Base-by-base conservation (phyloP, 2,888 invertebrate genomes). In the Volucella zonaria region DNA sequence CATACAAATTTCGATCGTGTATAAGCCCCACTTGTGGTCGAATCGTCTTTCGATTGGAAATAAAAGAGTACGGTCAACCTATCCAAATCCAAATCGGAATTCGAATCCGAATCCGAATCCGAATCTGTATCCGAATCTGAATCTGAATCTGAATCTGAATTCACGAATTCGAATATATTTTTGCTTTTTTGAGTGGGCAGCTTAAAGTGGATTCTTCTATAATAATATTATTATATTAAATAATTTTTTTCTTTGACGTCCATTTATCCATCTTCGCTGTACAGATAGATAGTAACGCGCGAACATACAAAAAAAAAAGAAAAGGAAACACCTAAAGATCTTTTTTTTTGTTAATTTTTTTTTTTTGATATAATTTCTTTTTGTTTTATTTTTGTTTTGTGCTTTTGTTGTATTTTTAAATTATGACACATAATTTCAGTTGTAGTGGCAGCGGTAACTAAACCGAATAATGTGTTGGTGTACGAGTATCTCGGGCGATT, bases 351-450 rank as follows among this genome's bases (percentile, higher is more conserved):
- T 70, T 82, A 82, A 82, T 70, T 77, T 82, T 82, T 74, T 70
- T 68, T 82, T 77, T 66, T 86, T 82, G 6, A 31, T 4, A 31
- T 31, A 31, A 31, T 31, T 31, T 23, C 23, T 40, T 64, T 68
- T 64, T 59, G 77, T 68, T 80, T 82, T 82, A 82, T 79, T 83
- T 86, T 86, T 66, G 82, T 82, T 82, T 74, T 70, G 73, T 82
- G 82, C 70, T 86, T 82, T 86, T 82, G 78, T 82, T 86, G 86
- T 86, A 86, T 86, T 86, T 86, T 86, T 86, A 86, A 86, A 86
- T 86, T 86, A 86, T 86, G 86, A 86, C 86, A 86, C 86, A 86
- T 85, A 52, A 82, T 74, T 82, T 86, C 64, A 68, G 82, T 70
- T 82, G 82, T 70, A 71, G 76, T 56, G 73, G 73, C 52, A 42